A percentile compares a stretch with the other conserved stretches of the same genome.
These are phyloP conservation scores for Bovichtus diacanthus DNA, from an alignment of 2,797 vertebrate species.

Conservation along the genomic window DNA sequence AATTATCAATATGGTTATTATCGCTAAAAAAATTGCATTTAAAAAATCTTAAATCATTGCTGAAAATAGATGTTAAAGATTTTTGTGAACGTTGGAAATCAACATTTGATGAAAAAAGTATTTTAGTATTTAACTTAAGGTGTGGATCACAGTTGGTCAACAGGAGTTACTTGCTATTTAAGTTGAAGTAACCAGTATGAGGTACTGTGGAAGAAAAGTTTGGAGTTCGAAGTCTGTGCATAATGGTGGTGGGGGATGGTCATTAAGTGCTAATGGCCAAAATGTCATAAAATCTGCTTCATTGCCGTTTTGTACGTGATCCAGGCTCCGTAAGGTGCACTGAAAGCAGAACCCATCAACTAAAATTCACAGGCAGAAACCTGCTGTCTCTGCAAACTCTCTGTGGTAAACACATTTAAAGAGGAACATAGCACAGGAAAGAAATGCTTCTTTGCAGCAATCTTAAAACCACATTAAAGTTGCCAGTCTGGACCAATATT, in stretches of 20 bases:
- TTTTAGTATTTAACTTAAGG: not conserved
- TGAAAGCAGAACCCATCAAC: constrained; percentile 59
- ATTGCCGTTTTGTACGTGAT: constrained; percentile 38
- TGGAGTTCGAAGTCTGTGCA: not conserved
- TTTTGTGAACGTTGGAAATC: not conserved
- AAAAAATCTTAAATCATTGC: not conserved
- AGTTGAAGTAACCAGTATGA: not conserved
- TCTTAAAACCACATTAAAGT: constrained; percentile 74
- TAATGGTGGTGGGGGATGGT: not conserved
- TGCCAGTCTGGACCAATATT: constrained; percentile 49
- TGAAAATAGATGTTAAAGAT: not conserved
- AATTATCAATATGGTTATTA: not conserved
- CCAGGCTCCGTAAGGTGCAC: constrained; percentile 65
- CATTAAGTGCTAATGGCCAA: constrained; percentile 20
- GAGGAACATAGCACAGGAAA: constrained; percentile 55
- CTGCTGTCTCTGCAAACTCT: constrained; percentile 76
- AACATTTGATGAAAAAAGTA: not conserved
- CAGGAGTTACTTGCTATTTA: not conserved
- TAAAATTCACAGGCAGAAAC: constrained; percentile 60
- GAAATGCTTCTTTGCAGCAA: constrained; percentile 48
- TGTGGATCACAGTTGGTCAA: not conserved
- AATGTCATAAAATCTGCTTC: constrained; percentile 30
- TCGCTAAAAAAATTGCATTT: not conserved
- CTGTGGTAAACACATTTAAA: constrained; percentile 69
- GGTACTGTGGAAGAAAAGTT: not conserved